phyloP scores from a whole-genome alignment of 2,888 invertebrate species.

The Calliopum simillimum region DNA sequence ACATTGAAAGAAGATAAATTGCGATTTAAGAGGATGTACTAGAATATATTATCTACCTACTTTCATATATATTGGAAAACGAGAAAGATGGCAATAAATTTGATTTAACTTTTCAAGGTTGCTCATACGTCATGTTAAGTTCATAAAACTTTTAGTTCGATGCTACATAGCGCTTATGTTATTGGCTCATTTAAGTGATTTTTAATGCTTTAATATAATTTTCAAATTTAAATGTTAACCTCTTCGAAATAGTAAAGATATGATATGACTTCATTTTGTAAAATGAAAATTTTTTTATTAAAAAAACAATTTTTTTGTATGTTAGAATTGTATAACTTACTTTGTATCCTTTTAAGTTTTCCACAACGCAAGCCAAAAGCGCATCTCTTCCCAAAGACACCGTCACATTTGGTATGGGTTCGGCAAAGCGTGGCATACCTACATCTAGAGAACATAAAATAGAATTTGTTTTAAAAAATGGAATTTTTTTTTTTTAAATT shows the following conservation, averaged over 20 bases:
- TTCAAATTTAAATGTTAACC: not conserved
- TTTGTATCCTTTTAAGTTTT: constrained; percentile 88
- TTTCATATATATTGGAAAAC: too few species aligned
- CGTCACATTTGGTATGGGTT: constrained; percentile 90
- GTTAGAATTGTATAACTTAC: constrained; percentile 69
- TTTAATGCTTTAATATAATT: not conserved
- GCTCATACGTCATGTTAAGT: too few species aligned
- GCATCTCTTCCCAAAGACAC: constrained; percentile 90
- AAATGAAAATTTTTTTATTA: not conserved
- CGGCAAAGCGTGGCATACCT: constrained; percentile 83
- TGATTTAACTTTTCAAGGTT: too few species aligned
- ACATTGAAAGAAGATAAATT: too few species aligned
- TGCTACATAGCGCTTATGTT: not conserved
- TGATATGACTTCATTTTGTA: not conserved
- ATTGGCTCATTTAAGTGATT: constrained; percentile 1
- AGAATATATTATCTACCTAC: too few species aligned
- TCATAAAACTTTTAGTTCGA: too few species aligned
- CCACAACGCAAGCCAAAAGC: constrained; percentile 87
- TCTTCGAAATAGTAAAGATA: not conserved
- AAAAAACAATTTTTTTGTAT: not conserved
- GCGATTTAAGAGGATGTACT: too few species aligned
- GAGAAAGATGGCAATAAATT: too few species aligned
- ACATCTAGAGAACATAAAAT: constrained; percentile 51
- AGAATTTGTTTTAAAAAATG: too few species aligned
- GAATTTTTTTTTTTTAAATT: too few species aligned